phyloP scores from a whole-genome alignment of 2,797 vertebrate genomes.

The Potorous gilbertii region DNA sequence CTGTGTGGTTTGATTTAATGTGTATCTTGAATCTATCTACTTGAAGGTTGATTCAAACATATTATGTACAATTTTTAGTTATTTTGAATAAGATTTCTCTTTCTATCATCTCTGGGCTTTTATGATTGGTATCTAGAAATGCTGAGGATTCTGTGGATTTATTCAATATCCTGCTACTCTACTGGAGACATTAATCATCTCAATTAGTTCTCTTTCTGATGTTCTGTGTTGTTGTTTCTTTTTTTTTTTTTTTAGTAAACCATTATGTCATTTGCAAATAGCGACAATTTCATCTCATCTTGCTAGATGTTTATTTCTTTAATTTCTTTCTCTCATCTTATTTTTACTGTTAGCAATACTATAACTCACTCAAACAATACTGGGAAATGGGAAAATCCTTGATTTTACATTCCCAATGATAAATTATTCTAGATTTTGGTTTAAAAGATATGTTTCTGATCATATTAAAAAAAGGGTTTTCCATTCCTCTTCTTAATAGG shows the following conservation, averaged over 20 bases:
- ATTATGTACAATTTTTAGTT: not conserved
- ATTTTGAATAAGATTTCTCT: not conserved
- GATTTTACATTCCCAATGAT: not conserved
- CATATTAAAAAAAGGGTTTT: not conserved
- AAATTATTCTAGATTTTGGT: not conserved
- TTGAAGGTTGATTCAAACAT: not conserved
- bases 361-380: not conserved
- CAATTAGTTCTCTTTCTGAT: not conserved
- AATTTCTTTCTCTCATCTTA: not conserved
- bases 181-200: not conserved
- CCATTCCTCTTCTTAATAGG: not conserved
- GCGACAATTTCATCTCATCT: not conserved
- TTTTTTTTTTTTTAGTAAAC: not conserved
- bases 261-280: not conserved
- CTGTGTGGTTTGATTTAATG: not conserved
- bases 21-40: not conserved
- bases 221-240: not conserved
- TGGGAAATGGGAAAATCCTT: not conserved
- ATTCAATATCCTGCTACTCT: not conserved
- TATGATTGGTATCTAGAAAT: not conserved
- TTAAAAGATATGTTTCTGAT: not conserved
- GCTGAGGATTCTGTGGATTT: not conserved
- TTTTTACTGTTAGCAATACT: not conserved
- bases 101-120: not conserved
- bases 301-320: not conserved